Conservation (phyloP, 2,797 vertebrate genomes). For the Graptemys geographica region DNA sequence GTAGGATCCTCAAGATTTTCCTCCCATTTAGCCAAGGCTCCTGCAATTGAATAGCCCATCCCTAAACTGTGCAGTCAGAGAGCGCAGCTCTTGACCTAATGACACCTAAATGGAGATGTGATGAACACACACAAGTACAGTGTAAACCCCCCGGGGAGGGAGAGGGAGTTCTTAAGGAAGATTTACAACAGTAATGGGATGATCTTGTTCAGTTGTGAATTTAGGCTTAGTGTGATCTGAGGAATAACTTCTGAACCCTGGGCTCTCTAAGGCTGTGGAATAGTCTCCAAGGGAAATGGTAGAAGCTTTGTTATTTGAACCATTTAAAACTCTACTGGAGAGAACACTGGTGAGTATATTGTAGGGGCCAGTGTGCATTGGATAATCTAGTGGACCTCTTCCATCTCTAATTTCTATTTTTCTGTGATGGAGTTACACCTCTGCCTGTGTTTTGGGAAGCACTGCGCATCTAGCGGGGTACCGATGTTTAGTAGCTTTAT, state of each 20-base stretch:
- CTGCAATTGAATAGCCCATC: not conserved
- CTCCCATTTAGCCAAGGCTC: not conserved
- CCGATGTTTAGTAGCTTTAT: not conserved
- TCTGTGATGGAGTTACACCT: not conserved
- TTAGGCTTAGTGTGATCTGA: not conserved
- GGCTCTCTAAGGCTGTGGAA: not conserved
- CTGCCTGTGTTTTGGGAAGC: not conserved
- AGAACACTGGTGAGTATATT: conserved; percentile 34
- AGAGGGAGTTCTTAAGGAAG: not conserved
- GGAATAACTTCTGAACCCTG: not conserved
- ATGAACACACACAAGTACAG: not conserved
- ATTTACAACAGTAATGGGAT: not conserved
- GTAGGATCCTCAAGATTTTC: not conserved
- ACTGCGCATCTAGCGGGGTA: not conserved
- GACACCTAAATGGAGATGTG: not conserved
- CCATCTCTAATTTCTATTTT: not conserved
- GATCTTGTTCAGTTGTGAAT: not conserved
- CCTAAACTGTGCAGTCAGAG: conserved; percentile 1
- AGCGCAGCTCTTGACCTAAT: conserved; percentile 14
- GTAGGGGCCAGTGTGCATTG: conserved; percentile 3
- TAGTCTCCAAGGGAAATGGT: not conserved
- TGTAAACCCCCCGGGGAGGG: not conserved
- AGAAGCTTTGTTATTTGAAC: not conserved
- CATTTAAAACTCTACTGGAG: not conserved
- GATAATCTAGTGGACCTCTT: conserved; percentile 1